A percentile compares a stretch with the other conserved stretches of the same genome.
Conservation (phyloP, 2,888 invertebrate genomes). For the Nemotelus pantherinus region DNA sequence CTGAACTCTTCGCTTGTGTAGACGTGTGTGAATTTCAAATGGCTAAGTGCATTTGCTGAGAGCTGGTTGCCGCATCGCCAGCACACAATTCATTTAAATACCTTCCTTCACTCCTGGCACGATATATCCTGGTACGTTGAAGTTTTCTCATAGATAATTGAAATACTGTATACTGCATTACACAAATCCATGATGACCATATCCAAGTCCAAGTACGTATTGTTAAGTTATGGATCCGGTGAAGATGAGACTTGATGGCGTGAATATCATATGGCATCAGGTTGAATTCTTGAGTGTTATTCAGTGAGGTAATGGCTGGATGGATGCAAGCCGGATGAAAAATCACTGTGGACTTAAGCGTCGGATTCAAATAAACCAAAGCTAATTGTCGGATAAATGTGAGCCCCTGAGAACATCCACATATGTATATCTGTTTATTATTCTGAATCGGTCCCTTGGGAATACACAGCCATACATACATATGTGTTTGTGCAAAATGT, state of each 20-base stretch:
- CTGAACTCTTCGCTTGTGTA: too few species aligned
- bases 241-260: slow-evolving; percentile 17
- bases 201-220: not conserved
- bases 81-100: not conserved
- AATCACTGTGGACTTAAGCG: slow-evolving; percentile 2
- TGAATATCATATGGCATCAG: slow-evolving; percentile 1
- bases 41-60: not conserved
- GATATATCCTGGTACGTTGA: not conserved
- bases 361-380: slow-evolving; percentile 11
- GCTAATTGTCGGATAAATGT: not conserved
- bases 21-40: not conserved
- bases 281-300: slow-evolving; percentile 1
- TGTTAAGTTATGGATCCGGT: not conserved
- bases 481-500: too few species aligned
- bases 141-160: slow-evolving; percentile 20
- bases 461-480: too few species aligned
- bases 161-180: slow-evolving; percentile 15
- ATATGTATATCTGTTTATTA: too few species aligned
- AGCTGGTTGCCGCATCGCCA: slow-evolving; percentile 2
- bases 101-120: too few species aligned
- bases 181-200: not conserved
- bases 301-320: not conserved
- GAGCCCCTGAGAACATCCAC: too few species aligned
- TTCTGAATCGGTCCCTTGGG: too few species aligned
- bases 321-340: not conserved